Percentiles rank a stretch among this genome's conserved stretches.
Conservation (phyloP, 1,140 invertebrate species). For the Cotesia chilonis region DNA sequence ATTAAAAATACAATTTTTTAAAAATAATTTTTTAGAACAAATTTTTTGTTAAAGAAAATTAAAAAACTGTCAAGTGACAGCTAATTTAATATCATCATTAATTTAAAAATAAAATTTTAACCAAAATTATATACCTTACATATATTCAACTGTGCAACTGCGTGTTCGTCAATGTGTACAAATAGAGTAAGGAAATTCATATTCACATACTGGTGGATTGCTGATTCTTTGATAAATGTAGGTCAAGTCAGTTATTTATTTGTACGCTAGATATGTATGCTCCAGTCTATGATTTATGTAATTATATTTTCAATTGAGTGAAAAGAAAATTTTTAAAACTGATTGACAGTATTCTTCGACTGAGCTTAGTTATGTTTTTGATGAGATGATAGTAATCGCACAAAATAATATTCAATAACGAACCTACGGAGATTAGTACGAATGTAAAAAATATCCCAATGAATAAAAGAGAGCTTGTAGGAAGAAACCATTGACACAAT, state of each 20-base stretch:
- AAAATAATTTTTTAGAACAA: no score
- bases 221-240: constrained; percentile 31
- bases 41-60: no score
- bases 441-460: not conserved
- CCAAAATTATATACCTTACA: not conserved
- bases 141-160: constrained; percentile 1
- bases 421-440: no score
- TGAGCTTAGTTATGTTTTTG: no score
- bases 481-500: not conserved
- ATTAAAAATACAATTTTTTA: no score
- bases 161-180: constrained; percentile 22
- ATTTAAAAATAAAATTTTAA: not conserved
- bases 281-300: not conserved
- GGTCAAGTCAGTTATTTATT: constrained; percentile 28
- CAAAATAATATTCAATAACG: no score
- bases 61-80: no score
- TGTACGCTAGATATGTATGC: not conserved
- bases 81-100: not conserved
- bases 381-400: no score
- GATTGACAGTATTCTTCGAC: no score
- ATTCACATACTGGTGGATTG: not conserved
- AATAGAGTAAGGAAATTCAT: not conserved
- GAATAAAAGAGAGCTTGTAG: constrained; percentile 10
- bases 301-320: no score
- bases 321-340: no score